phyloP scores from a whole-genome alignment of 2,888 invertebrate genomes.

The Fissipunctia ypsillon region DNA sequence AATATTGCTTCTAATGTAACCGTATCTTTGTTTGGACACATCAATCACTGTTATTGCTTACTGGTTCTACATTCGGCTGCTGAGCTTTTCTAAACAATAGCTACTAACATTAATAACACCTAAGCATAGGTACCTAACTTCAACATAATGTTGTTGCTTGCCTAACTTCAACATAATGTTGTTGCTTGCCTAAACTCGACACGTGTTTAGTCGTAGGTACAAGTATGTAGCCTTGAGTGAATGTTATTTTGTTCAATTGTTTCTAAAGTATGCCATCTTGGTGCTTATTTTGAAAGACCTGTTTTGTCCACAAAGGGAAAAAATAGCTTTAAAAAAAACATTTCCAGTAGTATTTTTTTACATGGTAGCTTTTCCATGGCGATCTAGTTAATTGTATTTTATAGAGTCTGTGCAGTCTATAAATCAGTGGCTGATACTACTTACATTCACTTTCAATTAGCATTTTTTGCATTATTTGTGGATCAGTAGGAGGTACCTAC shows the following conservation, averaged over 20 bases:
- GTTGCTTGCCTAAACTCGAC: constrained; percentile 42
- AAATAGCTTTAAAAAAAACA: background rate
- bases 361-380: no score
- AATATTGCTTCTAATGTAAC: constrained; percentile 62
- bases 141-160: constrained; percentile 37
- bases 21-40: constrained; percentile 73
- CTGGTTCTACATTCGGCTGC: constrained; percentile 21
- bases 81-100: constrained; percentile 73
- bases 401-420: background rate
- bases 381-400: background rate
- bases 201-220: constrained; percentile 47
- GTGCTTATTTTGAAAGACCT: constrained; percentile 16
- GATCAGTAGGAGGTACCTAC: background rate
- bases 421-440: background rate
- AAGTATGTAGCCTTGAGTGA: constrained; percentile 32
- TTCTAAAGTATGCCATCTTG: constrained; percentile 13
- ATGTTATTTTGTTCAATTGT: constrained; percentile 38
- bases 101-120: constrained; percentile 48
- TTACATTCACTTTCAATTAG: no score
- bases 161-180: constrained; percentile 41
- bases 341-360: no score
- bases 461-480: no score
- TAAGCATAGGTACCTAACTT: constrained; percentile 46
- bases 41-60: constrained; percentile 69
- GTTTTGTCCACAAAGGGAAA: background rate